Percentiles rank a stretch among this genome's conserved stretches.
phyloP scores from a whole-genome alignment of 2,888 invertebrate genomes.

The Eurytoma californica region DNA sequence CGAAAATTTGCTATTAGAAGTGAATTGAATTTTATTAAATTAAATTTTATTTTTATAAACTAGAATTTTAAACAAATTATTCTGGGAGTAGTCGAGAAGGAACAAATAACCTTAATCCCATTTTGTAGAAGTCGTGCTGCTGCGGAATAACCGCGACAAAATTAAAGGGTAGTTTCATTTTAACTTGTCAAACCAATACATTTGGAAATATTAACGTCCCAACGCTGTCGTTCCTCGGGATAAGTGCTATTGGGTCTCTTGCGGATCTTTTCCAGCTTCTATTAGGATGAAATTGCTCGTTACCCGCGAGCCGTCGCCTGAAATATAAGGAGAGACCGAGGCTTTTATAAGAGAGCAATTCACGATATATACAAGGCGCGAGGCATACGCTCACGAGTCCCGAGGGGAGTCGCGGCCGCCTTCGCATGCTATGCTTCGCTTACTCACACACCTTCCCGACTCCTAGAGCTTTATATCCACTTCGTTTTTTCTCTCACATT shows the following conservation, averaged over 20 bases:
- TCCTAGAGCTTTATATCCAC: not conserved
- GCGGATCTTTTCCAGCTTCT: slow-evolving; percentile 3
- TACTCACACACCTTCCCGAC: not conserved
- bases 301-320: slow-evolving; percentile 10
- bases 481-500: not conserved
- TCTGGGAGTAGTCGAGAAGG: too few relatives aligned
- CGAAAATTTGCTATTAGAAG: too few relatives aligned
- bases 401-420: slow-evolving; percentile 57
- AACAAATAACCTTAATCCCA: too few relatives aligned
- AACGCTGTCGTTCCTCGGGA: not conserved
- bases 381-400: slow-evolving; percentile 57
- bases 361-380: slow-evolving; percentile 23
- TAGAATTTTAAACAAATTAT: too few relatives aligned
- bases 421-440: not conserved
- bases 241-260: not conserved
- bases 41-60: too few relatives aligned
- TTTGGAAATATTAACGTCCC: not conserved
- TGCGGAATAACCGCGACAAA: too few relatives aligned
- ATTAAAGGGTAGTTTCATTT: too few relatives aligned
- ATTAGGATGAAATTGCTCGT: slow-evolving; percentile 24
- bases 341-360: slow-evolving; percentile 41
- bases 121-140: too few relatives aligned
- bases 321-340: slow-evolving; percentile 27
- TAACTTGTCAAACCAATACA: not conserved
- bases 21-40: too few relatives aligned